Evolutionary conservation across 2,113 vertebrate genomes (phyloP).

Genomic region (Lycaon pictus): DNA sequence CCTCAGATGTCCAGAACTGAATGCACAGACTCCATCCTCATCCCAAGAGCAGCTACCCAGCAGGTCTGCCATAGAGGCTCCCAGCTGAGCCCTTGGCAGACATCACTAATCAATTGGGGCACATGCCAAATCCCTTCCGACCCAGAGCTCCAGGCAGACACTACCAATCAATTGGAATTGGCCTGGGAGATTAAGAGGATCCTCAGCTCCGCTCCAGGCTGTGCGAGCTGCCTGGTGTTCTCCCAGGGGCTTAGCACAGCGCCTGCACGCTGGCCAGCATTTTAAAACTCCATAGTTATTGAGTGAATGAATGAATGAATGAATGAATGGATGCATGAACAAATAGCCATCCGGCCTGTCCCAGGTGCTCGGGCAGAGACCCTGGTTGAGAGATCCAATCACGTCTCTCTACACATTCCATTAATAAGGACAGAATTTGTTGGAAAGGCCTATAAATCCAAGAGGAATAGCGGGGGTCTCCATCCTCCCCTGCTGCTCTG

Average conservation of each 20-base stretch:
- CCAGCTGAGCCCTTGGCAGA: constrained; percentile 69
- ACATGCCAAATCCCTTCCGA: not conserved
- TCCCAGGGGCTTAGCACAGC: not conserved
- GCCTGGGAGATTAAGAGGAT: not conserved
- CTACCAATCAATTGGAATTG: constrained; percentile 46
- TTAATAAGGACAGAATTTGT: not conserved
- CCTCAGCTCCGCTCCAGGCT: not conserved
- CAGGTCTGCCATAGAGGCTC: not conserved
- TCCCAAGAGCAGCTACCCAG: not conserved
- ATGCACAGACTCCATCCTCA: not conserved
- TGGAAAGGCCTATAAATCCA: not conserved
- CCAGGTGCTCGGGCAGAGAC: not conserved
- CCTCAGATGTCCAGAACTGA: not conserved
- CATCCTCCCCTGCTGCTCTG: not conserved
- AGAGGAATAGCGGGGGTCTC: not conserved
- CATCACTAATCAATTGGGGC: constrained; percentile 68
- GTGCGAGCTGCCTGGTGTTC: not conserved
- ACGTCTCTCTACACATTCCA: not conserved
- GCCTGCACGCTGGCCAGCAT: not conserved
- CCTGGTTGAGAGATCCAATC: not conserved
- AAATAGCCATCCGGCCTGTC: not conserved
- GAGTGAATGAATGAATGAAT: not conserved
- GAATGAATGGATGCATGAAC: not conserved
- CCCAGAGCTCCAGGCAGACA: constrained; percentile 53
- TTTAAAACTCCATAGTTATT: not conserved